Evolutionary conservation across 2,113 vertebrate genomes (phyloP), one percentile per base, ranked within the genome.

Genomic region (Eulemur rufifrons): DNA sequence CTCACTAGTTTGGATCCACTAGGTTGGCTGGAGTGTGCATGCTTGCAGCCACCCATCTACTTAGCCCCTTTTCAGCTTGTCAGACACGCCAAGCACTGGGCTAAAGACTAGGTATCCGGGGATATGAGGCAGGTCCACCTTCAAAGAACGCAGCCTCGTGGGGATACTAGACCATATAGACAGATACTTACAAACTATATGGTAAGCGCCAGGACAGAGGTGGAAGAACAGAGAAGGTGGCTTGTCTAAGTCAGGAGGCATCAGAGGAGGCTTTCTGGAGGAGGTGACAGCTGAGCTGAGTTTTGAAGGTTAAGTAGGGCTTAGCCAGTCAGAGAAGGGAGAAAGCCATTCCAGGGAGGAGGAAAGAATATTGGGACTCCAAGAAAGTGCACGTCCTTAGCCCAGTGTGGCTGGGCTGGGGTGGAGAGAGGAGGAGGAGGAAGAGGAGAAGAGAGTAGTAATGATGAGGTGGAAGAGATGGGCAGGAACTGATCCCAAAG

Each of bases 251-350:
- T 17, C 32, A 39, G 50, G 59, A 95, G 54, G 34, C 64, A 14
- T 87, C 89, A 66, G 29, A 52, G 87, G 64, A 95, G 47, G 18
- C 69, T 96, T 86, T 45, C 61, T 73, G 50, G 71, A 92, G n/a
- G 78, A 86, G 12, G n/a, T 47, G 78, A n/a, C 6, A 47, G 34
- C 56, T 27, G 69, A 90, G 7, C 66, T 81, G 82, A 81, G 23
- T 76, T 93, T 91, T 81, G 45, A 96, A 91, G 66, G 14, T 6
- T 32, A 45, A 39, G 37, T 25, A 90, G 34, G 50, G 34, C 34
- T 59, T n/a, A 64, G 37, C n/a, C 32, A 50, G 37, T 66, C 32
- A 83, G 86, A 91, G 82, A 47, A 64, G 6, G 7, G 45, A 87
- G 45, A 91, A 81, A 95, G 25, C 7, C 45, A 29, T 86, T 85